These are phyloP conservation scores for Choristoneura fumiferana DNA, from an alignment of 1,140 invertebrate genomes.

Conservation along the genomic window DNA sequence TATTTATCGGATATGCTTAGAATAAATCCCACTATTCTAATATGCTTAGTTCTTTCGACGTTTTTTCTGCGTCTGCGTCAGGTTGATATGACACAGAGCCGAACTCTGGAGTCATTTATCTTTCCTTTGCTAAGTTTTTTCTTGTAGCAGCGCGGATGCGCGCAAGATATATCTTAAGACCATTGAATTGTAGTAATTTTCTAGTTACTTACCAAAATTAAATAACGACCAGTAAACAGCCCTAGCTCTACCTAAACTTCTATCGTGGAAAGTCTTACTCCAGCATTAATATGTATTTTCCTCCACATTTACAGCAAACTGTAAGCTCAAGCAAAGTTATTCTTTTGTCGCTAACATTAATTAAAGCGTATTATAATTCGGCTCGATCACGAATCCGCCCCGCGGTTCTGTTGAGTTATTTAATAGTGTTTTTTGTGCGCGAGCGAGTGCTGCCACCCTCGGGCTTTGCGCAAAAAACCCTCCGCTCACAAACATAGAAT, in stretches of 20 bases:
- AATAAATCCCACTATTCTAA: conserved; percentile 57
- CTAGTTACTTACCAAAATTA: too few species aligned
- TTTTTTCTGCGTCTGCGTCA: conserved; percentile 60
- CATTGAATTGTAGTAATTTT: too few species aligned
- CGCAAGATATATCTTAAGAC: too few species aligned
- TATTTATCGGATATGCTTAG: conserved; percentile 1
- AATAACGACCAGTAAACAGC: too few species aligned
- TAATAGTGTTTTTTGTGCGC: conserved; percentile 76
- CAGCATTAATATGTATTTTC: conserved; percentile 1
- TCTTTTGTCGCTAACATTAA: conserved; percentile 65
- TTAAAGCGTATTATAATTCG: conserved; percentile 58
- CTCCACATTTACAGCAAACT: conserved; percentile 24
- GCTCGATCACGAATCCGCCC: conserved; percentile 70
- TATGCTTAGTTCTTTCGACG: conserved; percentile 51
- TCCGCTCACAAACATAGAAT: conserved; percentile 70
- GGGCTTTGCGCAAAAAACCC: conserved; percentile 74
- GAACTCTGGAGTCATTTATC: conserved; percentile 27
- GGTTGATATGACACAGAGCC: conserved; percentile 51
- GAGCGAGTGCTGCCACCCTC: conserved; percentile 73
- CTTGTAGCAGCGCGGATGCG: too few species aligned
- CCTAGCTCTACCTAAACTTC: too few species aligned
- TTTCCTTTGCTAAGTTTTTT: too few species aligned
- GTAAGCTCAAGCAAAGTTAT: conserved; percentile 35
- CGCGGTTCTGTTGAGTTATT: conserved; percentile 74
- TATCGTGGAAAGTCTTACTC: too few species aligned